Base-by-base conservation (phyloP, 2,113 vertebrate genomes). In the Lepus europaeus region DNA sequence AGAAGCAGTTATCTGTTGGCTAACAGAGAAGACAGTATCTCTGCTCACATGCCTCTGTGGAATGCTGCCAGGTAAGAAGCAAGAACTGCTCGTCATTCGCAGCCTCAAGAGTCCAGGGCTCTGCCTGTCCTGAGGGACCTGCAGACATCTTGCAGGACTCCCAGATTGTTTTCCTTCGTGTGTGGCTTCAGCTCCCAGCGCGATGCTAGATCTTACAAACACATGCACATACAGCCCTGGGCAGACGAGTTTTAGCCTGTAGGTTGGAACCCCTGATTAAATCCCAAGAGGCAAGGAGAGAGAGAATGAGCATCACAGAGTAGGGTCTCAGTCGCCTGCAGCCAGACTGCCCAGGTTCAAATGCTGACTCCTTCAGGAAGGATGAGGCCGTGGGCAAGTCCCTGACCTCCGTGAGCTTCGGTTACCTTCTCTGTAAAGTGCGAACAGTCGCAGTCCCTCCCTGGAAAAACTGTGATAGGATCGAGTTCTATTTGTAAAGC, bases 1-100 rank as follows among this genome's bases (percentile, higher is more conserved):
- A 9, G 19, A 31, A 31, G 63, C 16, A 72, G 49, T 69, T 90
- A 56, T 81, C 78, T 93, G 53, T 61, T 5, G 7, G 89, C 88
- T 82, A 29, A 14, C 89, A 81, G 83, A 85, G 66, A 77, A 94
- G 87, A 91, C 83, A 68, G 6, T 33, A 29, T 88, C 81, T 39
- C 39, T 59, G 4, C 53, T 64, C 59, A 69, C 77, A 10, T 74
- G 8, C 23, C 49, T 90, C 90, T 78, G 19, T 33, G 92, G 96
- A 94, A 96, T 95, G 93, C 76, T 73, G 61, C 87, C 31, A 7
- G 39, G 68, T 88, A 90, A 95, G 83, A 96, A 90, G 68, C 49
- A 19, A 79, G 70, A 89, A 63, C 76, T 69, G 17, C 77, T 82
- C 66, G 36, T 82, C 66, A 45, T 33, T 77, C 64, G 33, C 69